Evolutionary conservation across 1,140 invertebrate genomes (phyloP).

Genomic region (Dinoponera quadriceps): DNA sequence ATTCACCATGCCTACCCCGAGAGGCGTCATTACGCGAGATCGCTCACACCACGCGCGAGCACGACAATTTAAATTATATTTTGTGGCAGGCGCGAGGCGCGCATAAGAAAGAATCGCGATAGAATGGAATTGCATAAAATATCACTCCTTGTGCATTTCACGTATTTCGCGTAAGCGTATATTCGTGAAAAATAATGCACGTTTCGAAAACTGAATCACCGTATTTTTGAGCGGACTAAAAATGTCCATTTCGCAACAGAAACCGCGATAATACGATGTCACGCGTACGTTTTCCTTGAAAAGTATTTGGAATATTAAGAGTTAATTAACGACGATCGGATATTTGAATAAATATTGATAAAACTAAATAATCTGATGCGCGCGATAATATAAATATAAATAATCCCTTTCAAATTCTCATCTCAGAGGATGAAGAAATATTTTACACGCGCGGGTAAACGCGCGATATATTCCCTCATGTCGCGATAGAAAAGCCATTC

Average conservation of each 20-base stretch:
- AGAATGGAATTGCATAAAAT: slow-evolving; percentile 30
- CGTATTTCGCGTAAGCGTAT: neutral
- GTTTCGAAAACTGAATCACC: neutral
- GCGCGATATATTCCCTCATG: slow-evolving; percentile 18
- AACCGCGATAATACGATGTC: neutral
- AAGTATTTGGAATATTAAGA: neutral
- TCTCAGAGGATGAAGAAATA: neutral
- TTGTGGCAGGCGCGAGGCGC: slow-evolving; percentile 55
- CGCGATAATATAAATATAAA: neutral
- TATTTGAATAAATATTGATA: neutral
- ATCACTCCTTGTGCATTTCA: neutral
- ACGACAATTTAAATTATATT: slow-evolving; percentile 72
- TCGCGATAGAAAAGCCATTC: slow-evolving; percentile 16
- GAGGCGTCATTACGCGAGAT: slow-evolving; percentile 71
- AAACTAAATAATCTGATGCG: neutral
- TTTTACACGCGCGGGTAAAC: no score
- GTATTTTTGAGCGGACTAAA: neutral
- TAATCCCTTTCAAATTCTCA: neutral
- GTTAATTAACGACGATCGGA: neutral
- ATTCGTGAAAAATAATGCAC: neutral
- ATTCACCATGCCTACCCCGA: slow-evolving; percentile 68
- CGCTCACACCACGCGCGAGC: slow-evolving; percentile 44
- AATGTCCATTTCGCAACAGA: neutral
- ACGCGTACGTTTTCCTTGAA: neutral
- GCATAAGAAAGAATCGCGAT: slow-evolving; percentile 33